Evolutionary conservation across 2,797 vertebrate species (phyloP).

Genomic region (Naso thynnoides): DNA sequence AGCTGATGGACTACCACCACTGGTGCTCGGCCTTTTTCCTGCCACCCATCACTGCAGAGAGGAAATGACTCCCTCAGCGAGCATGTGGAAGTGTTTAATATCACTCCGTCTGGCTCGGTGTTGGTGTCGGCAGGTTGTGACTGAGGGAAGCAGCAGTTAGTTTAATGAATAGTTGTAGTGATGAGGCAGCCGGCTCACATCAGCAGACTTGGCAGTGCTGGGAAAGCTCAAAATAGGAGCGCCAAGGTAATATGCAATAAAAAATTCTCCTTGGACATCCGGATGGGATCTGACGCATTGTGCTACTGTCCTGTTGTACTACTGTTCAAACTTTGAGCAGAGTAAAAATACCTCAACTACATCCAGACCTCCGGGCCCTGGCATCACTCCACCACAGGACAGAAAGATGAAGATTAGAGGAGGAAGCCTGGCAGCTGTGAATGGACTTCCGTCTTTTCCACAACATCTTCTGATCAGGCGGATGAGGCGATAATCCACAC

Average conservation of each 20-base stretch:
- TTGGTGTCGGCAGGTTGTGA: constrained; percentile 11
- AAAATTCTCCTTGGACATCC: not conserved
- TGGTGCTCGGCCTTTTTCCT: not conserved
- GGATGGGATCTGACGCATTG: not conserved
- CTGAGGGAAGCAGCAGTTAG: not conserved
- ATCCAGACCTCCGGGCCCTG: constrained; percentile 42
- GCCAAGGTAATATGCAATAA: not conserved
- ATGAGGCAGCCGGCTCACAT: constrained; percentile 10
- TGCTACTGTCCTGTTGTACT: not conserved
- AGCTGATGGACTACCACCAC: not conserved
- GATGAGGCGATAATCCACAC: constrained; percentile 43
- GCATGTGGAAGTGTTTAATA: constrained; percentile 22
- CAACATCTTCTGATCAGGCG: constrained; percentile 39
- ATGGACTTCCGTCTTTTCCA: constrained; percentile 59
- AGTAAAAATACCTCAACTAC: constrained; percentile 25
- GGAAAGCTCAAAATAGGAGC: constrained; percentile 1
- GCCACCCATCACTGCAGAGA: not conserved
- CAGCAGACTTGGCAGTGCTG: too few relatives aligned
- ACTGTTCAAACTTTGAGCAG: constrained; percentile 4
- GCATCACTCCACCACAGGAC: constrained; percentile 35
- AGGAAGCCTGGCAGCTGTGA: constrained; percentile 36
- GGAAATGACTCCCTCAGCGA: not conserved
- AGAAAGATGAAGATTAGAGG: constrained; percentile 41
- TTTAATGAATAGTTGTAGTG: constrained; percentile 18
- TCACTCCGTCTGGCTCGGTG: not conserved